Evolutionary conservation across 53 echinoderm and acorn worm species (phyloP).

Genomic region (Astropecten irregularis): DNA sequence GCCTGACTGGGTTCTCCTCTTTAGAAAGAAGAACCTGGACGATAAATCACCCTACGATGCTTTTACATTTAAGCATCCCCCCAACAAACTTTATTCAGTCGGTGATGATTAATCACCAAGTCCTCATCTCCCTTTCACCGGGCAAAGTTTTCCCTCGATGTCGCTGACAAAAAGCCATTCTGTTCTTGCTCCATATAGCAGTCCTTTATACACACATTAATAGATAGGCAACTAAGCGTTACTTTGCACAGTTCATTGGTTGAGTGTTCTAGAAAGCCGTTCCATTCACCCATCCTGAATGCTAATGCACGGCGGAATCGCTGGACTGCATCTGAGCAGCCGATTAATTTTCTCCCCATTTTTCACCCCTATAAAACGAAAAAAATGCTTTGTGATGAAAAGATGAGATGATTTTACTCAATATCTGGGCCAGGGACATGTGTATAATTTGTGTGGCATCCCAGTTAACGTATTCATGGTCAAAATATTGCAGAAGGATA

Average conservation of each 20-base stretch:
- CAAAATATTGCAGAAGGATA: too few relatives aligned
- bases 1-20: neutral
- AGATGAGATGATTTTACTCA: neutral
- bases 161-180: conserved; percentile 13
- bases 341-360: neutral
- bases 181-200: neutral
- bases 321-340: conserved; percentile 7
- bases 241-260: conserved; percentile 1
- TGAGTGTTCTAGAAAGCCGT: conserved; percentile 7
- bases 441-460: too few relatives aligned
- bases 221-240: neutral
- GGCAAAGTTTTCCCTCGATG: neutral
- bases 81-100: neutral
- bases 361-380: neutral
- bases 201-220: conserved; percentile 15
- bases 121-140: neutral
- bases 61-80: neutral
- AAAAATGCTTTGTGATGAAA: conserved; percentile 1
- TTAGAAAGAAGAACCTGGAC: too few relatives aligned
- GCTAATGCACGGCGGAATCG: conserved; percentile 13
- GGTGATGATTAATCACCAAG: neutral
- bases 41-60: neutral
- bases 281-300: conserved; percentile 34
- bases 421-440: neutral
- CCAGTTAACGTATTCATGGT: too few relatives aligned